Evolutionary conservation across 1,140 invertebrate species (phyloP).

Genomic region (Riptortus pedestris): DNA sequence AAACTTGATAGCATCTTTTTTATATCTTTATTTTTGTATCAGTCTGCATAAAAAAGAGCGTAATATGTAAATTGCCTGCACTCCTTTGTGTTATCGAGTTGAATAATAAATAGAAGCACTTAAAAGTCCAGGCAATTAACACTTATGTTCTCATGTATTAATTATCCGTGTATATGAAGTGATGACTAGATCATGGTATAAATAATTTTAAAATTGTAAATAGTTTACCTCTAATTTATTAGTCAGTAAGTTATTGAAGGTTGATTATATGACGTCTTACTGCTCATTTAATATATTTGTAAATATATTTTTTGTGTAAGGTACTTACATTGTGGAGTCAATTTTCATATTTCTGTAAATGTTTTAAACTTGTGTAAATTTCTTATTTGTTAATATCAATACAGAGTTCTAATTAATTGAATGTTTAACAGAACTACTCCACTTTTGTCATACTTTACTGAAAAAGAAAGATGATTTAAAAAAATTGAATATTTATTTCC

Average conservation of each 20-base stretch:
- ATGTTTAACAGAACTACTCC: neutral
- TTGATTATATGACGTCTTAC: too few species aligned
- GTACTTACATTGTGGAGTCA: too few species aligned
- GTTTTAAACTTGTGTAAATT: neutral
- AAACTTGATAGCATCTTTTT: neutral
- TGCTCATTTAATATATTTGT: too few species aligned
- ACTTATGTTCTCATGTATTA: neutral
- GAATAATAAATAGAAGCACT: neutral
- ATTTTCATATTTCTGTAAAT: neutral
- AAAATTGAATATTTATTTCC: neutral
- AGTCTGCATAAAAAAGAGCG: neutral
- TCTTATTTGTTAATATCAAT: neutral
- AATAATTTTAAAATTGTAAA: neutral
- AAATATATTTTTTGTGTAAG: too few species aligned
- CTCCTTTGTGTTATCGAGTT: neutral
- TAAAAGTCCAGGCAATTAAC: neutral
- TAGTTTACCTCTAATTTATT: neutral
- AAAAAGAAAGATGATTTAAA: neutral
- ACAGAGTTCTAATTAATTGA: neutral
- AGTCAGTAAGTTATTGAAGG: too few species aligned
- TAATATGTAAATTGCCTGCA: neutral
- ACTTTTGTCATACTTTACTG: neutral
- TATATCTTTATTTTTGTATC: conserved; percentile 1
- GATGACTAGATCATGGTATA: neutral
- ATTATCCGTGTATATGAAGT: neutral